Percentiles rank a stretch among this genome's conserved stretches.
Conservation (phyloP, 2,113 vertebrate species). For the Pao palembangensis region DNA sequence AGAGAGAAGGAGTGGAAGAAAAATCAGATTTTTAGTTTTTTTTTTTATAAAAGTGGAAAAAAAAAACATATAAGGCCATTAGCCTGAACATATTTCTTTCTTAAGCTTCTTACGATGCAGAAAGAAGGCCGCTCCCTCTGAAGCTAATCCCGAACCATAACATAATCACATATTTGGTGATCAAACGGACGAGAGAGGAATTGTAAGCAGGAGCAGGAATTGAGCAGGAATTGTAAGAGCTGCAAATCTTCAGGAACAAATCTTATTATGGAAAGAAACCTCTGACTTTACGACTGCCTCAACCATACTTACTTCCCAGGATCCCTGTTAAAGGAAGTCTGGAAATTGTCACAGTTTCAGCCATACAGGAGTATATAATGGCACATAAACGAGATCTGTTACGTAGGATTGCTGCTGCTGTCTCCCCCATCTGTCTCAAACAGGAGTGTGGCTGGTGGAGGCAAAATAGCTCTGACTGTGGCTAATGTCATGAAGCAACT, state of each 20-base stretch:
- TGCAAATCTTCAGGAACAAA: conserved; percentile 73
- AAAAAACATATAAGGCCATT: conserved; percentile 75
- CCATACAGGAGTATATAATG: conserved; percentile 23
- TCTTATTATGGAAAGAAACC: conserved; percentile 68
- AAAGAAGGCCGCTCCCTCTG: conserved; percentile 66
- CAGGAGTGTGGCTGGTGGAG: conserved; percentile 17
- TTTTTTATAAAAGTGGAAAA: conserved; percentile 29
- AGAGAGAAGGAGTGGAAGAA: conserved; percentile 32
- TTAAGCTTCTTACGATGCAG: conserved; percentile 74
- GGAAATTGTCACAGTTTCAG: conserved; percentile 49
- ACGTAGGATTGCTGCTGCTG: conserved; percentile 38
- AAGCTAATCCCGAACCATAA: conserved; percentile 67
- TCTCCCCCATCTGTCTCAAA: conserved; percentile 49
- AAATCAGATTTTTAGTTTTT: conserved; percentile 62
- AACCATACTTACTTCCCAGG: conserved; percentile 42
- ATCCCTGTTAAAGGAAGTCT: conserved; percentile 32
- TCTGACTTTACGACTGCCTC: conserved; percentile 44
- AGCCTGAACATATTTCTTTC: conserved; percentile 60
- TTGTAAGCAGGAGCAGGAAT: too few relatives aligned
- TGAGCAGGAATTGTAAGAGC: conserved; percentile 68
- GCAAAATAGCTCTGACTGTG: too few relatives aligned
- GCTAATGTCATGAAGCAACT: conserved; percentile 17
- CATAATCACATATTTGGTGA: conserved; percentile 75
- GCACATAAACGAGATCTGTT: conserved; percentile 33
- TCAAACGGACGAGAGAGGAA: conserved; percentile 71